Conservation (phyloP, 1,140 invertebrate species). For the Zaprionus camerounensis region DNA sequence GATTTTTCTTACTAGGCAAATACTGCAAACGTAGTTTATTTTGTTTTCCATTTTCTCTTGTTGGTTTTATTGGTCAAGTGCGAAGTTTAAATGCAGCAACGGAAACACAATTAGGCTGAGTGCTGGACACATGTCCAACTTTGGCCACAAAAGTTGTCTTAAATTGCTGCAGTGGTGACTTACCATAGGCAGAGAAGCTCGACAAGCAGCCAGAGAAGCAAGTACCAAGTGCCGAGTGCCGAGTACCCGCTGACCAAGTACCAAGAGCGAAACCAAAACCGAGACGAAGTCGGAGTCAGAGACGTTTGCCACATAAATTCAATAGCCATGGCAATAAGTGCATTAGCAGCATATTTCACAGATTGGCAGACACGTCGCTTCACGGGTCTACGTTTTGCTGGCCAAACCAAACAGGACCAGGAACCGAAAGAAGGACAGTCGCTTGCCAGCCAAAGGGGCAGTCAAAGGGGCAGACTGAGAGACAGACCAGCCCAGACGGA, state of each 20-base stretch:
- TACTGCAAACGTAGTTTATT: neutral
- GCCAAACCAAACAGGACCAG: constrained; percentile 32
- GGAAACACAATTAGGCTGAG: constrained; percentile 72
- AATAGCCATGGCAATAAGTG: constrained; percentile 80
- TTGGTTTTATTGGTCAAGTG: constrained; percentile 18
- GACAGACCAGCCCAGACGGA: constrained; percentile 32
- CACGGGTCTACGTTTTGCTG: constrained; percentile 52
- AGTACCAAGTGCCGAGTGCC: neutral
- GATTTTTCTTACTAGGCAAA: neutral
- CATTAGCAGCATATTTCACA: constrained; percentile 83
- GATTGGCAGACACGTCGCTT: constrained; percentile 79
- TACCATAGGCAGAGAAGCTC: constrained; percentile 14
- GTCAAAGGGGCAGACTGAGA: constrained; percentile 8
- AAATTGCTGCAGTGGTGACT: constrained; percentile 54
- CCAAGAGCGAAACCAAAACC: neutral
- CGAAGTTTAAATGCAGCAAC: constrained; percentile 36
- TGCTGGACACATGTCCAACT: constrained; percentile 43
- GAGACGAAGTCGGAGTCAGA: constrained; percentile 33
- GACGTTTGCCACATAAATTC: constrained; percentile 75
- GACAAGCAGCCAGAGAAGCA: neutral
- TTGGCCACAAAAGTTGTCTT: constrained; percentile 46
- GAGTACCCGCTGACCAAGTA: neutral
- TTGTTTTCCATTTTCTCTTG: neutral
- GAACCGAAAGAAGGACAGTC: constrained; percentile 5
- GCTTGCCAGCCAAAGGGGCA: constrained; percentile 8